These are phyloP conservation scores for Eristalis tenax DNA, from an alignment of 2,888 invertebrate genomes.

Conservation along the genomic window DNA sequence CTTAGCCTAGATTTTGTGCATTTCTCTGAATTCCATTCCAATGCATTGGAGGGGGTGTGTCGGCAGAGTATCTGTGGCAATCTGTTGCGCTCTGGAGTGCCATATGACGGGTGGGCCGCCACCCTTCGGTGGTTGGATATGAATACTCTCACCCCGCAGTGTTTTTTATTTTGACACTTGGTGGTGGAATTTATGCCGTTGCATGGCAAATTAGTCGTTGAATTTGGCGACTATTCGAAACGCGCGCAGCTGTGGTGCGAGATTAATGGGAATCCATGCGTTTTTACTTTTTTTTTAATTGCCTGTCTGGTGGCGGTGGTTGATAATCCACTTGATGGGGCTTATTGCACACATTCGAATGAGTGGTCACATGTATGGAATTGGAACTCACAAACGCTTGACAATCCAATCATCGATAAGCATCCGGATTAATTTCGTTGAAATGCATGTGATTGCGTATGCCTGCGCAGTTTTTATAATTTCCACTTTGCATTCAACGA, in stretches of 20 bases:
- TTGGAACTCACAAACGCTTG: background rate
- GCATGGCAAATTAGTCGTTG: too few species aligned
- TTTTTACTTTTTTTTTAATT: background rate
- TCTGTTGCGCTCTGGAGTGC: constrained; percentile 25
- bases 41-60: background rate
- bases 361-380: background rate
- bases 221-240: background rate
- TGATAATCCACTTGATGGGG: background rate
- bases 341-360: background rate
- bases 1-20: constrained; percentile 53
- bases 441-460: background rate
- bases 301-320: background rate
- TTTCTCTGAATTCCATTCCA: too few species aligned
- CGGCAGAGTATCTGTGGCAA: background rate
- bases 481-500: background rate
- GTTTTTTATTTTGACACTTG: background rate
- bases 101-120: background rate
- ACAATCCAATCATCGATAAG: background rate
- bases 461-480: background rate
- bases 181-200: background rate
- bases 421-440: background rate
- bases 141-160: background rate
- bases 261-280: background rate
- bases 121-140: background rate
- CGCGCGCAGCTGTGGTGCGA: background rate